These are phyloP conservation scores for Chamaedrilus cognettii DNA, from an alignment of 2,888 invertebrate genomes.

Conservation along the genomic window DNA sequence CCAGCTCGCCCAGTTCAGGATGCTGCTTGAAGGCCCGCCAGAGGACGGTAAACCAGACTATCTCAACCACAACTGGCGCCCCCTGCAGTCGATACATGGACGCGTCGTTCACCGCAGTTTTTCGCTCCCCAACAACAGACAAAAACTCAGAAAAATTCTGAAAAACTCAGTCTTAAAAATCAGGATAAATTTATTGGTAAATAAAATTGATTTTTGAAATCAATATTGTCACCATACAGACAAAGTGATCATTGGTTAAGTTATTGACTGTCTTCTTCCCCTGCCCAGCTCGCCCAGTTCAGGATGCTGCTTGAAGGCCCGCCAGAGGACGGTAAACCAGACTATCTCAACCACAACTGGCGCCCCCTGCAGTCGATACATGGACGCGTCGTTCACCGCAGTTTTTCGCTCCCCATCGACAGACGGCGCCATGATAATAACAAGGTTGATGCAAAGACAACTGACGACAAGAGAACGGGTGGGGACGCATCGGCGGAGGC, in stretches of 20 bases:
- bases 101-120: slow-evolving; percentile 40
- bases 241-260: too few species aligned
- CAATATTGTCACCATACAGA: too few species aligned
- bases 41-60: neutral
- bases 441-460: too few species aligned
- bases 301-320: neutral
- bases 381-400: slow-evolving; percentile 39
- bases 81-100: slow-evolving; percentile 37
- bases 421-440: too few species aligned
- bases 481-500: too few species aligned
- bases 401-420: slow-evolving; percentile 20
- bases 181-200: too few species aligned
- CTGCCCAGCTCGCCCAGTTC: slow-evolving; percentile 1
- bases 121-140: neutral
- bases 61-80: slow-evolving; percentile 33
- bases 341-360: slow-evolving; percentile 23
- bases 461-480: too few species aligned
- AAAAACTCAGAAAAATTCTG: too few species aligned
- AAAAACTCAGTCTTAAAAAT: too few species aligned
- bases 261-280: too few species aligned
- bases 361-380: slow-evolving; percentile 40
- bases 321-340: neutral
- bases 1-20: slow-evolving; percentile 1
- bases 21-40: neutral
- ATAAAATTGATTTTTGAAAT: too few species aligned